Base-by-base conservation (phyloP, 2,888 invertebrate species). In the Spodoptera picta region DNA sequence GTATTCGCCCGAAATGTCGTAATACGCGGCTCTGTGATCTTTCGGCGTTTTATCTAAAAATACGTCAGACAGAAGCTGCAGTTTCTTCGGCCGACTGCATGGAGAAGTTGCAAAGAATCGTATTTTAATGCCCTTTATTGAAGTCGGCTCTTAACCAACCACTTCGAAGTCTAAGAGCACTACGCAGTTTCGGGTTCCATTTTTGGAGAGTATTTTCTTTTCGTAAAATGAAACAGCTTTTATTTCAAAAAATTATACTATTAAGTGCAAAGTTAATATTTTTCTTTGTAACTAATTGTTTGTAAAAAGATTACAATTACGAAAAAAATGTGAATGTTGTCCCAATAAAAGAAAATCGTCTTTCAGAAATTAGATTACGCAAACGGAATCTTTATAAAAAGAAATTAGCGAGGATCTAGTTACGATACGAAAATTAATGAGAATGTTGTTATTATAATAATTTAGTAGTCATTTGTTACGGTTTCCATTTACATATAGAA, bases 11-110 rank as follows among this genome's bases (percentile, higher is more conserved):
- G 69, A 60, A 66, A 54, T 60, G 24, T 67, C 60, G 51, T 62
- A 74, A 44, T 45, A 43, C 36, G 50, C 19, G 9, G 62, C 44
- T 45, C 46, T 52, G 0, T 51, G 75, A 64, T 56, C 56, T 69
- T 75, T 72, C 14, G 36, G 41, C 55, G 58, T 63, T 44, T 51
- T 54, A 42, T 61, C 56, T 73, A 64, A 75, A 69, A 75, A 75
- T 75, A 75, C 58, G 23, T n/a, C 43, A 61, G 27, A 63, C 52
- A 11, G 2, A 24, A 41, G 52, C 41, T 63, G 59, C 75, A 60
- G 55, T 56, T 47, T 47, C 24, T 2, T 12, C 14, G 7, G 52
- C 51, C 6, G 19, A 19, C 14, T 52, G 52, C 46, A 56, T 42
- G 56, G 46, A 44, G 23, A 51, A 64, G 14, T 57, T 49, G 46